Conservation (phyloP, 2,113 vertebrate species). For the Galemys pyrenaicus region DNA sequence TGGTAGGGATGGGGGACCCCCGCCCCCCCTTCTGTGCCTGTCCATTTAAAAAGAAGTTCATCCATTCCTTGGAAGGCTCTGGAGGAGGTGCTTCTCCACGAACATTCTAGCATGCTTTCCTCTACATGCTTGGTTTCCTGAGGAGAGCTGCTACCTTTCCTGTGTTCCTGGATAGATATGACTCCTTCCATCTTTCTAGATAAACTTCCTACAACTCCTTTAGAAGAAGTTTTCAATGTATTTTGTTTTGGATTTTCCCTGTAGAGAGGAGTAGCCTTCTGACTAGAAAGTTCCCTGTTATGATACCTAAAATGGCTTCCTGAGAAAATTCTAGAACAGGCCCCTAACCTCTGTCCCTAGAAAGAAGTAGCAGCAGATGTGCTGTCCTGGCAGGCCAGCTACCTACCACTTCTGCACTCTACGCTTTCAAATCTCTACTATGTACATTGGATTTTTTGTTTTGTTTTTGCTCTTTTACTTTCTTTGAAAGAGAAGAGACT, state of each 20-base stretch:
- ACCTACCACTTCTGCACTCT: constrained; percentile 44
- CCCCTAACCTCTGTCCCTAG: constrained; percentile 67
- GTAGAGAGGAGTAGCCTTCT: background rate
- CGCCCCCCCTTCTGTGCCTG: background rate
- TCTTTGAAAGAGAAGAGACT: constrained; percentile 62
- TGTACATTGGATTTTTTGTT: constrained; percentile 26
- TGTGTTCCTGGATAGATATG: background rate
- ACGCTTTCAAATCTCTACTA: constrained; percentile 35
- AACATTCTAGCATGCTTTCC: background rate
- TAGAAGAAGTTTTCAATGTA: background rate
- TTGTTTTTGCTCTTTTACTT: constrained; percentile 59
- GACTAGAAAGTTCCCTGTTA: constrained; percentile 25
- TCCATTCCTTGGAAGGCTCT: constrained; percentile 8
- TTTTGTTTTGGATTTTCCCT: background rate
- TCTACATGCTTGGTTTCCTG: background rate
- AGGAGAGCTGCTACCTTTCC: background rate
- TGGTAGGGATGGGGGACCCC: fast-evolving
- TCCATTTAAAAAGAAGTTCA: background rate
- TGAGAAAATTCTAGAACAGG: constrained; percentile 86
- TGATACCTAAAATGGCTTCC: constrained; percentile 81
- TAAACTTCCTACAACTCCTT: background rate
- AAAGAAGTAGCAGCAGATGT: constrained; percentile 59
- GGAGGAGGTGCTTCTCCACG: background rate
- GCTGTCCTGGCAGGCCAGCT: constrained; percentile 57
- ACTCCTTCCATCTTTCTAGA: background rate